These are phyloP conservation scores for Pseudomugil gertrudae DNA, from an alignment of 2,797 vertebrate species.

Conservation along the genomic window DNA sequence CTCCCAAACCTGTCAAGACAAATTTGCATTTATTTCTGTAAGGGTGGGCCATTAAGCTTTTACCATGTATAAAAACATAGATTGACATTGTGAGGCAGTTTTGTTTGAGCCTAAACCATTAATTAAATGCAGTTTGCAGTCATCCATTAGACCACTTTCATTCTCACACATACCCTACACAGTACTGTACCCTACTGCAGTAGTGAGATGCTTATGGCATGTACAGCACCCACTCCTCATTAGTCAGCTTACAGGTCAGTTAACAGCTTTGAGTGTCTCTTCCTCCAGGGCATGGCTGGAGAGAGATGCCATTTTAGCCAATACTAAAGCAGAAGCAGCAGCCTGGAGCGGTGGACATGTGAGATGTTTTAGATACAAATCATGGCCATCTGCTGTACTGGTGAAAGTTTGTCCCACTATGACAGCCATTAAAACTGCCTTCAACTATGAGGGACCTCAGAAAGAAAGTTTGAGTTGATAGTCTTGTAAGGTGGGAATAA, in stretches of 20 bases:
- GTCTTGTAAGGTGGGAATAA: slow-evolving; percentile 4
- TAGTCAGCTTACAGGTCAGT: slow-evolving; percentile 67
- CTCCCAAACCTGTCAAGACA: neutral
- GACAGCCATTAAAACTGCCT: slow-evolving; percentile 43
- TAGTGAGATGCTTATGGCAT: slow-evolving; percentile 31
- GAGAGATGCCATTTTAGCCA: slow-evolving; percentile 37
- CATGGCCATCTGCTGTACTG: slow-evolving; percentile 67
- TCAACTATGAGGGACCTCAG: slow-evolving; percentile 29
- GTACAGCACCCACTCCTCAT: slow-evolving; percentile 63
- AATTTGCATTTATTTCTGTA: neutral
- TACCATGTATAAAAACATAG: neutral
- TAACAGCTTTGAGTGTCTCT: slow-evolving; percentile 57
- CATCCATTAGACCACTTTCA: slow-evolving; percentile 12
- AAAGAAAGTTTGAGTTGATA: slow-evolving; percentile 33
- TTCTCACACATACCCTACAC: neutral
- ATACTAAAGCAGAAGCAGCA: slow-evolving; percentile 37
- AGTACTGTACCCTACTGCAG: slow-evolving; percentile 6
- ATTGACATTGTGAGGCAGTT: neutral
- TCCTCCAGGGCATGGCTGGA: slow-evolving; percentile 58
- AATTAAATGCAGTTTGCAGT: neutral
- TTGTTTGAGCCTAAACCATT: neutral
- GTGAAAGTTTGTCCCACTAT: slow-evolving; percentile 36
- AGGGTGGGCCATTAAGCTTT: neutral
- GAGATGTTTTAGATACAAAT: slow-evolving; percentile 68
- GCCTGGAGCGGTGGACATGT: slow-evolving; percentile 60